Conservation (phyloP, 2,113 vertebrate genomes). For the Macrotis lagotis region DNA sequence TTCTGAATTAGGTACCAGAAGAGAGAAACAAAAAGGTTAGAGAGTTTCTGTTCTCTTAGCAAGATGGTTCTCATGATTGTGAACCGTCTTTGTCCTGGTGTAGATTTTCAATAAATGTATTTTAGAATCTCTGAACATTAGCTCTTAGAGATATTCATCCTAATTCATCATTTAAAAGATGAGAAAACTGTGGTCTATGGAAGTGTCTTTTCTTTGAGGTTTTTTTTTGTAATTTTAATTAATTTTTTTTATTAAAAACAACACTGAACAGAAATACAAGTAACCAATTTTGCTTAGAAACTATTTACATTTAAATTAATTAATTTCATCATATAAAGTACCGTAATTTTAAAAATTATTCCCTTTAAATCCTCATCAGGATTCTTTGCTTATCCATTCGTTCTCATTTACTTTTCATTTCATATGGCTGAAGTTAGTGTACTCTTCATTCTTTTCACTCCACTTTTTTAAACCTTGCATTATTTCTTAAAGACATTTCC, state of each 20-base stretch:
- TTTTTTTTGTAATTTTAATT: conserved; percentile 8
- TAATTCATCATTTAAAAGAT: background rate
- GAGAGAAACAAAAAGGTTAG: background rate
- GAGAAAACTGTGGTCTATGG: background rate
- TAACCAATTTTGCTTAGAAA: background rate
- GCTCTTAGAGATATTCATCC: background rate
- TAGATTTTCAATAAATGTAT: background rate
- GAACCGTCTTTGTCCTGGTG: background rate
- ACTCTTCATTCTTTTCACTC: background rate
- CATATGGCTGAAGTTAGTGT: background rate
- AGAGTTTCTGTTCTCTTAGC: background rate
- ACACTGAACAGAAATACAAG: background rate
- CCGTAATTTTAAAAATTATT: background rate
- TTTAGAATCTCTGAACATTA: background rate
- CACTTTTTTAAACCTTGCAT: background rate
- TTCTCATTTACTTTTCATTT: conserved; percentile 1
- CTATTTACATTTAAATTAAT: conserved; percentile 1
- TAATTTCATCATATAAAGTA: background rate
- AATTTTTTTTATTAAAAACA: conserved; percentile 1
- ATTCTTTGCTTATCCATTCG: background rate
- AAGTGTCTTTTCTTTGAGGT: background rate
- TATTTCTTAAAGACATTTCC: background rate
- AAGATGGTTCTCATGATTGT: background rate
- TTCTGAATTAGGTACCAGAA: conserved; percentile 11
- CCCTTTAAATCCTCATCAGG: background rate